Base-by-base conservation (phyloP, 2,113 vertebrate genomes). In the Sakesphorus luctuosus region DNA sequence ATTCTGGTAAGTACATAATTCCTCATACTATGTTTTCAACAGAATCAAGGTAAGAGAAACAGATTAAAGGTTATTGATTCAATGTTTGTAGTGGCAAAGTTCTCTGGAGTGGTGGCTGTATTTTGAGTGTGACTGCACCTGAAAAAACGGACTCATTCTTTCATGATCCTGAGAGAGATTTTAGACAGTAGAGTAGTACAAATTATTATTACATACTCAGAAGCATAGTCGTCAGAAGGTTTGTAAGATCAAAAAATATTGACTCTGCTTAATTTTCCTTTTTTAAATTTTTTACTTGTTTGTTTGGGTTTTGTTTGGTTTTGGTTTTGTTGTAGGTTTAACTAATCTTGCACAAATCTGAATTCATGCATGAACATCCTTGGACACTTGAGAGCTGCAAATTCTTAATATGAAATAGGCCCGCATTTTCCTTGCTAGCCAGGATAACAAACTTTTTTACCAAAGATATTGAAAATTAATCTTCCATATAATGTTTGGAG, bases 21-120 rank as follows among this genome's bases (percentile, higher is more conserved):
- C 38, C 9, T 87, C n/a, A 78, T 81, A 13, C 8, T 74, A 38
- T 46, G 14, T 62, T 88, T 96, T 85, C 18, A 76, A 58, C 20
- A 46, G 43, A 78, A 72, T 83, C 47, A 69, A 79, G 25, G 44
- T 65, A 78, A 79, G 15, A 62, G 15, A 87, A 87, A 25, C 61
- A 84, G 47, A 77, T 94, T 73, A 69, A 93, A 91, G 23, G 28
- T 77, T 93, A 83, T 80, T 68, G 67, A 91, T 85, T 49, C 75
- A 63, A 78, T 55, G 26, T 35, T 75, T 4, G 0, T 25, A 49
- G 28, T 13, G 46, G 36, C 40, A 76, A 94, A 89, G 58, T 19
- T 79, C 36, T 87, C 50, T 93, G 28, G 44, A 58, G 26, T 38
- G 20, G 17, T 33, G 11, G 5, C 8, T 73, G 29, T 49, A 46